phyloP scores from a whole-genome alignment of 2,888 invertebrate species.

The Drosophila ustulata region DNA sequence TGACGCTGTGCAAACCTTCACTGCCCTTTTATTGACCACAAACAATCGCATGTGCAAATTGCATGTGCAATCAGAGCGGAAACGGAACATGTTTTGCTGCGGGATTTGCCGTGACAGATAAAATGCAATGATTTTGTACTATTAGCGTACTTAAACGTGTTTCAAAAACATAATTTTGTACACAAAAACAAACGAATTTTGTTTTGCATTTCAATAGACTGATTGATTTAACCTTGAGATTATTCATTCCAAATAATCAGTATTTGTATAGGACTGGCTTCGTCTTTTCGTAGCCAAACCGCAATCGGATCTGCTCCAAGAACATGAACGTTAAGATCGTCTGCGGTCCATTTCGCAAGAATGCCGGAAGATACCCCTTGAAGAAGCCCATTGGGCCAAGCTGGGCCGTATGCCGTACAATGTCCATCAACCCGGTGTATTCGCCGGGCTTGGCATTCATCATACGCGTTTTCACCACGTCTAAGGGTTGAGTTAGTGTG shows the following conservation, averaged over 20 bases:
- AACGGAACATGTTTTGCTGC: conserved; percentile 21
- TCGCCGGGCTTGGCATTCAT: conserved; percentile 98
- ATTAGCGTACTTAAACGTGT: not conserved
- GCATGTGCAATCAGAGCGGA: conserved; percentile 42
- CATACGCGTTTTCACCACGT: conserved; percentile 97
- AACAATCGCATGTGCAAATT: conserved; percentile 10
- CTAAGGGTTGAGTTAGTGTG: conserved; percentile 95
- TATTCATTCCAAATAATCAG: not conserved
- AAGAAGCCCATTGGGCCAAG: conserved; percentile 96
- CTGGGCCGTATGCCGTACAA: conserved; percentile 93
- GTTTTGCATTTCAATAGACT: conserved; percentile 1
- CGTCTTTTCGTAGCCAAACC: conserved; percentile 87
- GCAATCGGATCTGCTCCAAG: conserved; percentile 95
- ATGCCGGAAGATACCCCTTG: conserved; percentile 98
- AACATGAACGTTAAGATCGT: conserved; percentile 98
- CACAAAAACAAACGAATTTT: conserved; percentile 2
- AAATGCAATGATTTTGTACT: not conserved
- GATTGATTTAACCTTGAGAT: not conserved
- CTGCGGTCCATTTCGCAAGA: conserved; percentile 97
- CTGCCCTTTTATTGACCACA: conserved; percentile 16
- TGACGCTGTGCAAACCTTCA: not conserved
- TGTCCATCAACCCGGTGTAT: conserved; percentile 89
- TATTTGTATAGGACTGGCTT: not conserved
- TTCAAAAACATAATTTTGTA: not conserved
- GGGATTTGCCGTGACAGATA: not conserved